phyloP scores from a whole-genome alignment of 2,888 invertebrate genomes.

The Zhuqinia jingwanae region DNA sequence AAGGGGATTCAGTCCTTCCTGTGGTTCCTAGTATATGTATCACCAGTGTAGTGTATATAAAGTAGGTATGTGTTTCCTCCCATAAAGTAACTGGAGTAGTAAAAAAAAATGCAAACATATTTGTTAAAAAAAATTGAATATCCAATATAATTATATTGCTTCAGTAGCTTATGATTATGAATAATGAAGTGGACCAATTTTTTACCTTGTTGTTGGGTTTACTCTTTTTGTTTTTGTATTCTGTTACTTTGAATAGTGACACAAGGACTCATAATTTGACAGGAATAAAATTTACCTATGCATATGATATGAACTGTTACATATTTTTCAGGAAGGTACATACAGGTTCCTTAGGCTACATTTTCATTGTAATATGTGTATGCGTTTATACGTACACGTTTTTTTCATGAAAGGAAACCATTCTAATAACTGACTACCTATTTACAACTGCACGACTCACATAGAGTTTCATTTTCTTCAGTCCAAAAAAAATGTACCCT shows the following conservation, averaged over 20 bases:
- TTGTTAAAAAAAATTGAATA: background rate
- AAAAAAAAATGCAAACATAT: conserved; percentile 11
- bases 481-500: too few species aligned
- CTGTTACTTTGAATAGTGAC: background rate
- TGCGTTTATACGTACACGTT: too few species aligned
- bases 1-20: conserved; percentile 39
- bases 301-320: conserved; percentile 4
- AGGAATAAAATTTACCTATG: too few species aligned
- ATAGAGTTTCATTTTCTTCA: too few species aligned
- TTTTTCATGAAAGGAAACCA: too few species aligned
- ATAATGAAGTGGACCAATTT: conserved; percentile 14
- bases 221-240: background rate
- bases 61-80: background rate
- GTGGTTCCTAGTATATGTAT: background rate
- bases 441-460: too few species aligned
- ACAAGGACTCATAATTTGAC: background rate
- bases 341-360: too few species aligned
- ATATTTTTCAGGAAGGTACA: background rate
- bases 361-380: too few species aligned
- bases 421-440: too few species aligned
- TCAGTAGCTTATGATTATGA: too few species aligned
- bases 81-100: background rate
- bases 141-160: too few species aligned
- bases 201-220: conserved; percentile 7
- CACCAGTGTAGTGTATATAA: background rate